Evolutionary conservation across 2,113 vertebrate genomes (phyloP).

Genomic region (Phrynocephalus versicolor): DNA sequence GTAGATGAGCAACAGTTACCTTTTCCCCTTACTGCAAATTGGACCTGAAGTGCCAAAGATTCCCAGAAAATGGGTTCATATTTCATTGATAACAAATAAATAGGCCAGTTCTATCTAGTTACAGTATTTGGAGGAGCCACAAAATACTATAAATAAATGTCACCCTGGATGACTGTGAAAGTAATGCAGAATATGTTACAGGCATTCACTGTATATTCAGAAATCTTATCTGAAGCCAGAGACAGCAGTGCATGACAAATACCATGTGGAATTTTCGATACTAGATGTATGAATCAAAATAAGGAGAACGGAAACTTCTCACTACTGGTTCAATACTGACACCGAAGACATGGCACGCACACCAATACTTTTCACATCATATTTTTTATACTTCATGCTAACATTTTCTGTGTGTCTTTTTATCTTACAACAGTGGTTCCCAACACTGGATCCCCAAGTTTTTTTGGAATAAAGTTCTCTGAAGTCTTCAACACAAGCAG

Average conservation of each 20-base stretch:
- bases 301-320: constrained; percentile 7
- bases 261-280: constrained; percentile 38
- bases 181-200: constrained; percentile 48
- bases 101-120: constrained; percentile 52
- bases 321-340: not conserved
- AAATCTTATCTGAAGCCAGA: constrained; percentile 43
- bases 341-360: not conserved
- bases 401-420: not conserved
- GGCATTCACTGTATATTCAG: constrained; percentile 42
- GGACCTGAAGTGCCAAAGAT: constrained; percentile 58
- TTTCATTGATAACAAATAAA: constrained; percentile 62
- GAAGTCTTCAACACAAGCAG: too few relatives aligned
- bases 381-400: not conserved
- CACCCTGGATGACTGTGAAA: constrained; percentile 56
- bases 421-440: not conserved
- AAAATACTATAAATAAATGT: constrained; percentile 68
- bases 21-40: constrained; percentile 61
- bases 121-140: constrained; percentile 52
- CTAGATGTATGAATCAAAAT: constrained; percentile 39
- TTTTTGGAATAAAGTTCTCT: too few relatives aligned
- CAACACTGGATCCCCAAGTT: too few relatives aligned
- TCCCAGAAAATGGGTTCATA: constrained; percentile 61
- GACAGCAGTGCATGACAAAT: constrained; percentile 47
- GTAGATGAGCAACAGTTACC: constrained; percentile 48
- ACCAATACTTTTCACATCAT: not conserved